Evolutionary conservation across 2,888 invertebrate species (phyloP).

Genomic region (Bombylius discolor): DNA sequence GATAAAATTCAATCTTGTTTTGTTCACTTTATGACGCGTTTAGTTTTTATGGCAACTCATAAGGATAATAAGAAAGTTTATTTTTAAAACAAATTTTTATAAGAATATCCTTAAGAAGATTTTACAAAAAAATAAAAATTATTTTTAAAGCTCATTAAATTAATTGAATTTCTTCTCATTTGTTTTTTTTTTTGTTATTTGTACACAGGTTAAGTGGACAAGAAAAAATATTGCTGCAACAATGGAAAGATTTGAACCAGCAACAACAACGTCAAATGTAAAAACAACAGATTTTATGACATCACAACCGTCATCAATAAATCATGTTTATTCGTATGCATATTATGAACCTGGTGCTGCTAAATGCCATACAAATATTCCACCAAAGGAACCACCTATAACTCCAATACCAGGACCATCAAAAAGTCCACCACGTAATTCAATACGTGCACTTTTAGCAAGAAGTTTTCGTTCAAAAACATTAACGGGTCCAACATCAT

Average conservation of each 20-base stretch:
- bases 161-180: background rate
- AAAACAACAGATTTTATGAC: background rate
- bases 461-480: slow-evolving; percentile 33
- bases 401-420: slow-evolving; percentile 23
- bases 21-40: too few relatives aligned
- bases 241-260: slow-evolving; percentile 51
- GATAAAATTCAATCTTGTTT: too few relatives aligned
- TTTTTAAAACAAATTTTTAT: too few relatives aligned
- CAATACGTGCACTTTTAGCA: slow-evolving; percentile 31
- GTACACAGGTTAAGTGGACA: slow-evolving; percentile 42
- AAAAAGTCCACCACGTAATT: slow-evolving; percentile 34
- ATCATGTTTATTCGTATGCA: slow-evolving; percentile 65
- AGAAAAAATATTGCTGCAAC: slow-evolving; percentile 51
- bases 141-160: too few relatives aligned
- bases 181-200: too few relatives aligned
- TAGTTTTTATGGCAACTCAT: too few relatives aligned
- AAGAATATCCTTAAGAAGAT: too few relatives aligned
- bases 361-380: slow-evolving; percentile 49
- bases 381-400: slow-evolving; percentile 31
- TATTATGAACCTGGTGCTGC: slow-evolving; percentile 62
- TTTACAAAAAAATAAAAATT: too few relatives aligned
- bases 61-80: too few relatives aligned
- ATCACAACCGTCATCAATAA: slow-evolving; percentile 22
- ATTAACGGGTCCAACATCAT: slow-evolving; percentile 16
- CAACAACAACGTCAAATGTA: slow-evolving; percentile 16